phyloP scores from a whole-genome alignment of 2,888 invertebrate species.

The Caenorhabditis wallacei region DNA sequence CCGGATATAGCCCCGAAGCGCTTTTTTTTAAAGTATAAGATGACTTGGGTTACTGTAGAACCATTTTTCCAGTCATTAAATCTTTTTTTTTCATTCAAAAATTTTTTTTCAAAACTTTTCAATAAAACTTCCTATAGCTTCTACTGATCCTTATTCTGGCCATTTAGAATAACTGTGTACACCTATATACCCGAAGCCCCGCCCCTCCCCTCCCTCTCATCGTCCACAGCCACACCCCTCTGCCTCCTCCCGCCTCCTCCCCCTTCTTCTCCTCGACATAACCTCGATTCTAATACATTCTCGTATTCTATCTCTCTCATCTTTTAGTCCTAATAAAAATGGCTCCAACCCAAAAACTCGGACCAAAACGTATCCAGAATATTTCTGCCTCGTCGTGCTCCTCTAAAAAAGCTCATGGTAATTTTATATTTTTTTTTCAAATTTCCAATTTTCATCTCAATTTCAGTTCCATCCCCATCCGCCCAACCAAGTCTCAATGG shows the following conservation, averaged over 20 bases:
- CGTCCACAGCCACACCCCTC: conserved; percentile 40
- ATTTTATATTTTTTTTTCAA: background rate
- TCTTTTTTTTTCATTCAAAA: too few species aligned
- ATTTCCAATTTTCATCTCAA: background rate
- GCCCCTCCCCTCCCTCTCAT: conserved; percentile 22
- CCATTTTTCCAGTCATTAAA: too few species aligned
- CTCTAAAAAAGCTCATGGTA: conserved; percentile 20
- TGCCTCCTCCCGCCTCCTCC: background rate
- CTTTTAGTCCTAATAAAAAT: too few species aligned
- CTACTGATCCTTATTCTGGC: too few species aligned
- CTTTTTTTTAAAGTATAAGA: too few species aligned
- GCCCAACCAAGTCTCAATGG: conserved; percentile 28
- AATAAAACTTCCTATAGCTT: too few species aligned
- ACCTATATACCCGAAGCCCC: conserved; percentile 8
- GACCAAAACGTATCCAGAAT: conserved; percentile 45
- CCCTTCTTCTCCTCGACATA: conserved; percentile 6
- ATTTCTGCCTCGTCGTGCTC: background rate
- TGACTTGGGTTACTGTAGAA: too few species aligned
- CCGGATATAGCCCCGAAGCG: too few species aligned
- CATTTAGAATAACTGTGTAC: background rate
- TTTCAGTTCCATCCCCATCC: conserved; percentile 29
- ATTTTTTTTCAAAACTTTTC: too few species aligned
- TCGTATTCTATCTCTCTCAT: conserved; percentile 10
- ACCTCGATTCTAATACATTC: conserved; percentile 10
- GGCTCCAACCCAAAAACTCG: conserved; percentile 51